These are phyloP conservation scores for Chromoteleia sp. DNA, from an alignment of 2,888 invertebrate genomes.

Conservation along the genomic window DNA sequence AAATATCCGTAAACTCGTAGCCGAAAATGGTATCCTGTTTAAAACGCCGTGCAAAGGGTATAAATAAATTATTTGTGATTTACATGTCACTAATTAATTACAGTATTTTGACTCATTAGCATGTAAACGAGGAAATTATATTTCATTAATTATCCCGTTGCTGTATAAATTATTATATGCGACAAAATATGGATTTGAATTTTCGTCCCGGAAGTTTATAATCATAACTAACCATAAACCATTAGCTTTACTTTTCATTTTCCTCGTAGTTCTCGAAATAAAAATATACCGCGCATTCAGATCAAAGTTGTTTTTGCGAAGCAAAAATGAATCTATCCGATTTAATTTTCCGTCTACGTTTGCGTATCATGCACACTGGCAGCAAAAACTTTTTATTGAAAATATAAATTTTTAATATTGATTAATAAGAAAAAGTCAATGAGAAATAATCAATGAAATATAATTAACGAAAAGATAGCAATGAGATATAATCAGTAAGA, in stretches of 20 bases:
- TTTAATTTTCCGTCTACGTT: neutral
- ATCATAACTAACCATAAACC: constrained; percentile 10
- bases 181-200: constrained; percentile 24
- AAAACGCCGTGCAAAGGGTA: constrained; percentile 15
- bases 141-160: constrained; percentile 49
- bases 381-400: neutral
- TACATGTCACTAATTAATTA: constrained; percentile 52
- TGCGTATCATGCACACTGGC: neutral
- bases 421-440: no score
- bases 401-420: neutral
- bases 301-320: no score
- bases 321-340: no score
- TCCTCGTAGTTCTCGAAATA: neutral
- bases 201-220: neutral
- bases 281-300: neutral
- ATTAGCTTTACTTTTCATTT: neutral
- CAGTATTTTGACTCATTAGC: constrained; percentile 46
- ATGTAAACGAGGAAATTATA: constrained; percentile 55
- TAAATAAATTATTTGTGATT: constrained; percentile 35
- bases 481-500: no score
- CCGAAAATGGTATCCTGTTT: constrained; percentile 24
- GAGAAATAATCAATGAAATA: no score
- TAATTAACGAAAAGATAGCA: no score
- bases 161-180: constrained; percentile 23
- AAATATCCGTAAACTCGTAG: constrained; percentile 10